Percentiles rank a stretch among this genome's conserved stretches.
Conservation (phyloP, 1,140 invertebrate species). For the Drosophila chauvacae region DNA sequence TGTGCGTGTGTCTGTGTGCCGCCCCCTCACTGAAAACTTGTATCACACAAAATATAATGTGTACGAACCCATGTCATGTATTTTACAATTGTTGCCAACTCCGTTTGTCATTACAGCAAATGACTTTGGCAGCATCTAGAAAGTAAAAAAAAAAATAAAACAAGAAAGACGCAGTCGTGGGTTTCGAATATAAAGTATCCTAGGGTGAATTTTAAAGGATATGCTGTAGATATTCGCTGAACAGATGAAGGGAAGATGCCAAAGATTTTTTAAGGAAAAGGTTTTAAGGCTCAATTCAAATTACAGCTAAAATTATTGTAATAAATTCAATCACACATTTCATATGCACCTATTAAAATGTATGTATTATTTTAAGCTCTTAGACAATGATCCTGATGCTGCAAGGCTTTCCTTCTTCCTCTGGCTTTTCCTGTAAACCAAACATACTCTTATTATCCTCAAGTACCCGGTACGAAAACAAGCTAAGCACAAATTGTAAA, state of each 20-base stretch:
- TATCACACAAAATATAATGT: constrained; percentile 65
- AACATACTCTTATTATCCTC: background rate
- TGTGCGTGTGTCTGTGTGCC: constrained; percentile 3
- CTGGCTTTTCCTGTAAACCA: background rate
- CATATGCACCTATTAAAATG: background rate
- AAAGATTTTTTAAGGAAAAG: background rate
- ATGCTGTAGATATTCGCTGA: background rate
- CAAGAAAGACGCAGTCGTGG: background rate
- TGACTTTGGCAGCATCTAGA: constrained; percentile 52
- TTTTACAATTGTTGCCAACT: constrained; percentile 75
- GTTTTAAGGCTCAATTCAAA: background rate
- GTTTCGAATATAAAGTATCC: background rate
- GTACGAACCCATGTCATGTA: constrained; percentile 66
- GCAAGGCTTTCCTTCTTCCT: background rate
- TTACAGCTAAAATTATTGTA: background rate
- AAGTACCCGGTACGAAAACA: background rate
- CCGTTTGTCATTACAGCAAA: constrained; percentile 70
- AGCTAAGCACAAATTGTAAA: constrained; percentile 10
- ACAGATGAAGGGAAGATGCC: too few species aligned
- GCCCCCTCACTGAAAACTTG: constrained; percentile 42
- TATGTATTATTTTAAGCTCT: background rate
- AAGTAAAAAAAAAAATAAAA: constrained; percentile 13
- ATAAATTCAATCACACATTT: too few species aligned
- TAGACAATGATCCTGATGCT: background rate
- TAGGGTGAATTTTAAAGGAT: background rate